Conservation (phyloP, 2,797 vertebrate species). For the Margarornis squamiger region DNA sequence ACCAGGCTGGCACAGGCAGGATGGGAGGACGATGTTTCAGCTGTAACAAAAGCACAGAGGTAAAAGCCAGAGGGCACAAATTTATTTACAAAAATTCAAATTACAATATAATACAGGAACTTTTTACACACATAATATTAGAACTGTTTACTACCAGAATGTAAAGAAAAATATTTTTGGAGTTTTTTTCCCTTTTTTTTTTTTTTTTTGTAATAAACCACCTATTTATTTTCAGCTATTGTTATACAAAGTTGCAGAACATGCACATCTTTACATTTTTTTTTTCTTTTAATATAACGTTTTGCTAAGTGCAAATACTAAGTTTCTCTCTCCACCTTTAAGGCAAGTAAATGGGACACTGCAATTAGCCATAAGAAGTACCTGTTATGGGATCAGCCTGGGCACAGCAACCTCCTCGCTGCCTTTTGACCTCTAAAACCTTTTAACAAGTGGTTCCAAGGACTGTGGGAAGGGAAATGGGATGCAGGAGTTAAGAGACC, state of each 20-base stretch:
- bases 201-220: slow-evolving; percentile 65
- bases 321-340: slow-evolving; percentile 79
- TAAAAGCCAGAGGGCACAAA: slow-evolving; percentile 59
- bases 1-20: not conserved
- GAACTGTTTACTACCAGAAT: slow-evolving; percentile 68
- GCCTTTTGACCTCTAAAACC: not conserved
- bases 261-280: slow-evolving; percentile 68
- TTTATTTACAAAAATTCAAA: slow-evolving; percentile 82
- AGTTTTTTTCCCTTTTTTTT: not conserved
- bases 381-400: not conserved
- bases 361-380: slow-evolving; percentile 17
- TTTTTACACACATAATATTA: slow-evolving; percentile 77
- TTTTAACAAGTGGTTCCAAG: not conserved
- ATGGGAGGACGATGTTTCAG: accelerated
- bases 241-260: slow-evolving; percentile 76
- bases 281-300: slow-evolving; percentile 44
- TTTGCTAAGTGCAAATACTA: slow-evolving; percentile 81
- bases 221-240: slow-evolving; percentile 61
- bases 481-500: not conserved
- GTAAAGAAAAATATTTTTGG: slow-evolving; percentile 72
- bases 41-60: not conserved
- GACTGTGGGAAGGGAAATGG: not conserved
- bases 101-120: slow-evolving; percentile 81
- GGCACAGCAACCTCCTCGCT: not conserved
- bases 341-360: slow-evolving; percentile 76